Base-by-base conservation (phyloP, 2,797 vertebrate species). In the Sebastes hubbsi region DNA sequence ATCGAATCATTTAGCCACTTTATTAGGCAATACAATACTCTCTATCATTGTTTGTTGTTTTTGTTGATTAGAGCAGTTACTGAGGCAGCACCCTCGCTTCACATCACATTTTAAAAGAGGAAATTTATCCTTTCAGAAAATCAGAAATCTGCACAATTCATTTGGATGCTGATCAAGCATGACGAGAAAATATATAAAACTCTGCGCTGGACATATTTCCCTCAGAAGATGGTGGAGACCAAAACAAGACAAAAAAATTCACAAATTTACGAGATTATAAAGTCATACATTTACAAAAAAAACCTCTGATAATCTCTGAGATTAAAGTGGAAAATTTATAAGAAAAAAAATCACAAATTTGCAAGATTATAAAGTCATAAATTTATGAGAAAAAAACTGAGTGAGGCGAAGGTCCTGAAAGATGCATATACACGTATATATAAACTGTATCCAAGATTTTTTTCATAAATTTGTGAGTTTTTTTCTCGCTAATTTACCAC, bases 21-120 rank as follows among this genome's bases (percentile, higher is more conserved):
- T 66, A 20, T 46, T 27, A 60, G 29, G 55, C 32, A n/a, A 20
- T 42, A 29, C 38, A 65, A 12, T 18, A 3, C 36, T 67, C 42
- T 59, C 22, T 49, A 14, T 61, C 24, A 20, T 18, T 1, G 30
- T 25, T 71, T 27, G 46, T 36, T 75, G 55, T 69, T 75, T 67
- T 29, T 68, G 60, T 75, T 77, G 54, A 69, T 72, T 71, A 73
- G 13, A 32, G 8, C 14, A 64, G 32, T 65, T 58, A 59, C 42
- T 42, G 24, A 78, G 8, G 42, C 12, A 64, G 63, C 74, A 73
- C 1, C 8, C 25, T 66, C 67, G 54, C 34, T 60, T 69, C 30
- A 30, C 7, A 78, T 62, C 24, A 59, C 54, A 34, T 54, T 66
- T 54, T 27, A 58, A 49, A 24, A 16, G 66, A 61, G 24, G 46